Percentiles rank a stretch among this genome's conserved stretches.
Conservation (phyloP, 1,140 invertebrate genomes). For the Pteromalus puparum region DNA sequence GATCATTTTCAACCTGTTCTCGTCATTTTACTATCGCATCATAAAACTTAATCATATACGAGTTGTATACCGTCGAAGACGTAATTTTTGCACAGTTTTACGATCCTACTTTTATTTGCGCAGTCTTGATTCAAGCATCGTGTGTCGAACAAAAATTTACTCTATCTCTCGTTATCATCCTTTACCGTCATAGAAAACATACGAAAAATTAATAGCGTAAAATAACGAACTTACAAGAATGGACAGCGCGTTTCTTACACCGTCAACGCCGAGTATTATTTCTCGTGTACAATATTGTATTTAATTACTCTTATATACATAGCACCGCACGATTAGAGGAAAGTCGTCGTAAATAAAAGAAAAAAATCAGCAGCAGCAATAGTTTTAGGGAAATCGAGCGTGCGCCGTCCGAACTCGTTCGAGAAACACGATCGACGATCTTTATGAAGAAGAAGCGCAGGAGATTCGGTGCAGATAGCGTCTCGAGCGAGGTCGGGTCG, state of each 20-base stretch:
- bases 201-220: no score
- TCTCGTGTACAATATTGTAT: slow-evolving; percentile 49
- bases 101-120: not conserved
- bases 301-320: slow-evolving; percentile 21
- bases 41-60: not conserved
- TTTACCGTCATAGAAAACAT: not conserved
- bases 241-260: slow-evolving; percentile 33
- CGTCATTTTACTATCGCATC: not conserved
- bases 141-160: not conserved
- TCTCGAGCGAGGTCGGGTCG: not conserved
- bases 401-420: slow-evolving; percentile 23
- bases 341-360: slow-evolving; percentile 38
- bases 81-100: not conserved
- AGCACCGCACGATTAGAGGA: slow-evolving; percentile 34
- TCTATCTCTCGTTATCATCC: not conserved
- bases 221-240: slow-evolving; percentile 9
- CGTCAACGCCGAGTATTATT: slow-evolving; percentile 47
- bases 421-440: not conserved
- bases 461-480: not conserved
- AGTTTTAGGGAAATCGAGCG: slow-evolving; percentile 22
- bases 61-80: not conserved
- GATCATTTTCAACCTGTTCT: slow-evolving; percentile 9
- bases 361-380: slow-evolving; percentile 25
- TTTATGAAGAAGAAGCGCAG: not conserved
- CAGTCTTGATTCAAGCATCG: not conserved